phyloP scores from a whole-genome alignment of 2,113 vertebrate species.

The Mastomys natalensis region DNA sequence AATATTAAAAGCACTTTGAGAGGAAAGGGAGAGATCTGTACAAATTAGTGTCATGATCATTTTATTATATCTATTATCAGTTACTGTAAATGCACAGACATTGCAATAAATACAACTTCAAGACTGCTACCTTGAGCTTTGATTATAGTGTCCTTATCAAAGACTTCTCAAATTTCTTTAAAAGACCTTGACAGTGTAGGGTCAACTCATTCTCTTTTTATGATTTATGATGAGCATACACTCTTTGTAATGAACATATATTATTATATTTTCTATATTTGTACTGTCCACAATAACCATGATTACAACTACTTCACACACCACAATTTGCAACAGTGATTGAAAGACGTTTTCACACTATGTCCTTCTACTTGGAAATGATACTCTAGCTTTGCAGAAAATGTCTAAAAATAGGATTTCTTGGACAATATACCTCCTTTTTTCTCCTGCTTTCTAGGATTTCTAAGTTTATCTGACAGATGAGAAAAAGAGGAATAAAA shows the following conservation, averaged over 20 bases:
- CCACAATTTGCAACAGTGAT: background rate
- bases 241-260: background rate
- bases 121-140: conserved; percentile 26
- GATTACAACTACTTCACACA: background rate
- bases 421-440: background rate
- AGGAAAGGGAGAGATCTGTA: conserved; percentile 58
- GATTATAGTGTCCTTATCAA: background rate
- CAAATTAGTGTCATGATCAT: conserved; percentile 63
- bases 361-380: background rate
- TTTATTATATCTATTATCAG: conserved; percentile 65
- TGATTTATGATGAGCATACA: background rate
- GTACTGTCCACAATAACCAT: background rate
- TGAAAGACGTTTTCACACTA: background rate
- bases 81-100: conserved; percentile 55
- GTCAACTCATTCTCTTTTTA: conserved; percentile 33
- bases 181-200: background rate
- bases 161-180: conserved; percentile 17
- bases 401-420: background rate
- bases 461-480: conserved; percentile 20
- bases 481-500: background rate
- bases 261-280: conserved; percentile 21
- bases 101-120: conserved; percentile 59
- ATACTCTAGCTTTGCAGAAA: background rate
- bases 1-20: conserved; percentile 74
- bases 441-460: background rate